Conservation (phyloP, 2,113 vertebrate species). For the Nothoprocta perdicaria region DNA sequence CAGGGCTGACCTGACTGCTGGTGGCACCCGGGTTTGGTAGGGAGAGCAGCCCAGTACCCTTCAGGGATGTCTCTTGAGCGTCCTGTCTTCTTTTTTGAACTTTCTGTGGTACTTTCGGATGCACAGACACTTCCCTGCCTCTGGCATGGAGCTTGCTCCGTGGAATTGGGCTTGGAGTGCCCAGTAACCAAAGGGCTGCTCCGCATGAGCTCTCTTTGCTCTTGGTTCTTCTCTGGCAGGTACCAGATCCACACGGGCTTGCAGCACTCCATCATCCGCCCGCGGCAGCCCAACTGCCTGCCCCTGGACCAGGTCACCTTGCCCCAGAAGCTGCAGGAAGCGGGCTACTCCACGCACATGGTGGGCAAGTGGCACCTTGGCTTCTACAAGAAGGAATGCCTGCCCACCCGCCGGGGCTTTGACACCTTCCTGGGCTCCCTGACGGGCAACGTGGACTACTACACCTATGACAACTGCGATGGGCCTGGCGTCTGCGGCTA, state of each 20-base stretch:
- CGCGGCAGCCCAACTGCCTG: slow-evolving; percentile 94
- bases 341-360: slow-evolving; percentile 96
- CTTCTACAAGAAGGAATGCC: slow-evolving; percentile 95
- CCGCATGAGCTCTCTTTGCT: neutral
- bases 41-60: neutral
- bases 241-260: slow-evolving; percentile 98
- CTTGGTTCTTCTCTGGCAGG: slow-evolving; percentile 71
- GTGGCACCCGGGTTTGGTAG: neutral
- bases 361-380: slow-evolving; percentile 99
- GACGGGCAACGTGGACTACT: slow-evolving; percentile 96
- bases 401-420: slow-evolving; percentile 94
- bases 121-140: neutral
- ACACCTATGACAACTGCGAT: slow-evolving; percentile 92
- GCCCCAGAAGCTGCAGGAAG: slow-evolving; percentile 92
- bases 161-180: neutral
- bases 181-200: neutral
- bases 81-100: neutral
- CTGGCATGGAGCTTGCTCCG: neutral
- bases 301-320: slow-evolving; percentile 92
- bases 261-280: slow-evolving; percentile 97
- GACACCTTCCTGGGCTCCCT: slow-evolving; percentile 95
- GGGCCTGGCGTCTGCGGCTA: slow-evolving; percentile 91
- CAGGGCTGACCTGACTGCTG: accelerated
- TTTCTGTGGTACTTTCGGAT: accelerated
- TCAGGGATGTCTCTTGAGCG: neutral